A percentile compares a stretch with the other conserved stretches of the same genome.
Conservation (phyloP, 2,113 vertebrate species). For the Xenopus laevis region DNA sequence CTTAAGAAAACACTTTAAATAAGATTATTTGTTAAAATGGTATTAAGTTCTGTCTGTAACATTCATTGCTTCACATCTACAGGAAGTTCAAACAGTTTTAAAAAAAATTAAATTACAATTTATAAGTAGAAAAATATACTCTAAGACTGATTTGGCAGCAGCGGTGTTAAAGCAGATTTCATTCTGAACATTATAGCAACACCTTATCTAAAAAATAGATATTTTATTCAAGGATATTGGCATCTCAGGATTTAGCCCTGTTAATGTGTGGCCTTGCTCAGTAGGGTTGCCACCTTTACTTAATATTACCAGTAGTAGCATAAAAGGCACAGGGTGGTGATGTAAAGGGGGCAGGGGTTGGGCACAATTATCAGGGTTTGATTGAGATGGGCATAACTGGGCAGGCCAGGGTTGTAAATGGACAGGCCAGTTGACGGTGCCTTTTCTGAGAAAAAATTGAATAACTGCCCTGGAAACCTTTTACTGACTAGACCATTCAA, state of each 20-base stretch:
- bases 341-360: too few species aligned
- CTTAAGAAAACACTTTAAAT: conserved; percentile 35
- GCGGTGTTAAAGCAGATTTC: conserved; percentile 38
- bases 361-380: too few species aligned
- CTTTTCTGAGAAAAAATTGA: too few species aligned
- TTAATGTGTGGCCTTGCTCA: neutral
- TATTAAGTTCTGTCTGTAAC: conserved; percentile 29
- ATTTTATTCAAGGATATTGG: conserved; percentile 20
- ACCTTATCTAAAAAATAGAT: conserved; percentile 31
- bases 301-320: neutral
- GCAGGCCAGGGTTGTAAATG: too few species aligned
- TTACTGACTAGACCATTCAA: too few species aligned
- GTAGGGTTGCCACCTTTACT: neutral
- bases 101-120: conserved; percentile 69
- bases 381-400: too few species aligned
- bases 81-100: conserved; percentile 16
- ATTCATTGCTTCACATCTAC: conserved; percentile 32
- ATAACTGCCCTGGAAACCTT: too few species aligned
- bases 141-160: conserved; percentile 47
- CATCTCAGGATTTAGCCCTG: conserved; percentile 8
- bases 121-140: conserved; percentile 78
- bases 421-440: too few species aligned
- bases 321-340: neutral
- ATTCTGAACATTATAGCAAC: conserved; percentile 29
- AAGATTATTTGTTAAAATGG: conserved; percentile 40